These are phyloP conservation scores for Mythimna pallens DNA, from an alignment of 2,888 invertebrate species.

Conservation along the genomic window DNA sequence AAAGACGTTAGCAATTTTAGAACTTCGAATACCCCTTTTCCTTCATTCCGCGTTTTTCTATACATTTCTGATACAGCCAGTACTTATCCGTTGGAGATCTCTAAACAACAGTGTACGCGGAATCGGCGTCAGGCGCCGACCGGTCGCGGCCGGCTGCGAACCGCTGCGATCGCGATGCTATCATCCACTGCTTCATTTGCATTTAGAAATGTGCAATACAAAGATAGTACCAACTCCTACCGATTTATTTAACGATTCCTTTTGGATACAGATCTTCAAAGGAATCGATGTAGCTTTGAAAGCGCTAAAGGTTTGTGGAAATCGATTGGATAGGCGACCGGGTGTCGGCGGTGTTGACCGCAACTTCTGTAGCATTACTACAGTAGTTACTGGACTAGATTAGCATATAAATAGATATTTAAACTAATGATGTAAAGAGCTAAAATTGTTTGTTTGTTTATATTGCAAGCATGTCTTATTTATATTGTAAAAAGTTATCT, in stretches of 20 bases:
- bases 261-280: slow-evolving; percentile 39
- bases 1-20: slow-evolving; percentile 2
- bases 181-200: slow-evolving; percentile 59
- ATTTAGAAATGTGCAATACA: slow-evolving; percentile 59
- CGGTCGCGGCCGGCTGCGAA: slow-evolving; percentile 49
- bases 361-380: background rate
- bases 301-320: slow-evolving; percentile 25
- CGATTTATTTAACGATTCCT: slow-evolving; percentile 38
- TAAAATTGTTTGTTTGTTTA: too few species aligned
- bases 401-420: background rate
- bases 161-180: slow-evolving; percentile 51
- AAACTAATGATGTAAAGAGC: too few species aligned
- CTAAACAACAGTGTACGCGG: slow-evolving; percentile 52
- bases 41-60: slow-evolving; percentile 14
- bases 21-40: slow-evolving; percentile 13
- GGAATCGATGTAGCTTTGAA: slow-evolving; percentile 27
- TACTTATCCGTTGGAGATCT: slow-evolving; percentile 57
- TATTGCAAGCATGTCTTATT: too few species aligned
- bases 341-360: slow-evolving; percentile 2
- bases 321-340: slow-evolving; percentile 13
- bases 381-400: background rate
- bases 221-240: background rate
- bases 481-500: too few species aligned
- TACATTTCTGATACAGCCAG: slow-evolving; percentile 26
- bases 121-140: slow-evolving; percentile 63